Evolutionary conservation across 2,113 vertebrate genomes (phyloP).

Genomic region (Antechinus stuartii): DNA sequence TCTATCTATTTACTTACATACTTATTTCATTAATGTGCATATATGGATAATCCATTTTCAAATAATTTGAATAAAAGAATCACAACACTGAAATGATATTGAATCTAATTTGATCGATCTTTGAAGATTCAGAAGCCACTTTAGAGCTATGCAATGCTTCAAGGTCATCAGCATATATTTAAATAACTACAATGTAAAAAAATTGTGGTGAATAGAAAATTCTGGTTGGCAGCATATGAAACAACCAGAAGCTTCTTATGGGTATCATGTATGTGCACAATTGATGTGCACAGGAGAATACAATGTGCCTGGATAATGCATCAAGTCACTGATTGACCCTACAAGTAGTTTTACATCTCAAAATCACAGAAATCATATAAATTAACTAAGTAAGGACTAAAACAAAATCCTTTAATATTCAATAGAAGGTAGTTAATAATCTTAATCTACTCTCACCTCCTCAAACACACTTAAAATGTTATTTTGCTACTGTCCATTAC

Average conservation of each 20-base stretch:
- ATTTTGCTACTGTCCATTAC: not conserved
- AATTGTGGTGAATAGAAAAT: not conserved
- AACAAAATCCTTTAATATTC: too few species aligned
- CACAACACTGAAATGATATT: not conserved
- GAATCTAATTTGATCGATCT: not conserved
- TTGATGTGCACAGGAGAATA: not conserved
- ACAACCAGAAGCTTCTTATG: not conserved
- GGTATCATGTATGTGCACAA: fast-evolving
- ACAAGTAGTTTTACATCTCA: not conserved
- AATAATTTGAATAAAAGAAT: not conserved
- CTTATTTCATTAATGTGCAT: not conserved
- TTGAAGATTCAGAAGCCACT: not conserved
- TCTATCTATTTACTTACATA: not conserved
- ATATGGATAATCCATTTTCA: not conserved
- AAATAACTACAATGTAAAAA: not conserved
- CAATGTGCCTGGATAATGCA: not conserved
- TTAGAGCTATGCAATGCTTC: not conserved
- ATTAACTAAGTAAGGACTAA: fast-evolving
- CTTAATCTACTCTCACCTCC: not conserved
- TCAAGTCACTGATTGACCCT: not conserved
- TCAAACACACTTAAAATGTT: not conserved
- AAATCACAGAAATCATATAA: not conserved
- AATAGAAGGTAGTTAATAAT: not conserved
- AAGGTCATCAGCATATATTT: not conserved
- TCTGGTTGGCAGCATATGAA: not conserved